Conservation (phyloP, 2,888 invertebrate genomes). For the Carcina quercana region DNA sequence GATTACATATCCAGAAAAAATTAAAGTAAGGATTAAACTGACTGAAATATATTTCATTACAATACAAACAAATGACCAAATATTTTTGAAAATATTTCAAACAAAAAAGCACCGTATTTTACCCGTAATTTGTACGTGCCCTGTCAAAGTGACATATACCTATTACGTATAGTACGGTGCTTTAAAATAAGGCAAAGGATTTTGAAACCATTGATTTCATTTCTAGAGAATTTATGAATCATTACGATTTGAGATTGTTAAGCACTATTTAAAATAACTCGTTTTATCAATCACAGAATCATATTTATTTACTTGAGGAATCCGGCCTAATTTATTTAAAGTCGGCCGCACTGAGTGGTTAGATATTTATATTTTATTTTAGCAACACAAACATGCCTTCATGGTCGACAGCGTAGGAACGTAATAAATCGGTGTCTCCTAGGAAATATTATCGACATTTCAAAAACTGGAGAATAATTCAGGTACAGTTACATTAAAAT, state of each 20-base stretch:
- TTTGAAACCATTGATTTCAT: no score
- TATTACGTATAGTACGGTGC: no score
- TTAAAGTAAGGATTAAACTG: conserved; percentile 74
- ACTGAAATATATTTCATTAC: conserved; percentile 73
- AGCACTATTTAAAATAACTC: conserved; percentile 6
- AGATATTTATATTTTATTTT: conserved; percentile 10
- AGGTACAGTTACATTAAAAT: conserved; percentile 6
- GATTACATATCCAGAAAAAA: conserved; percentile 80
- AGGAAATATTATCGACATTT: conserved; percentile 69
- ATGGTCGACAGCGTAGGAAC: conserved; percentile 50
- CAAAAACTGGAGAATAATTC: conserved; percentile 31
- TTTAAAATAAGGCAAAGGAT: no score
- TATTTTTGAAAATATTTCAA: no score
- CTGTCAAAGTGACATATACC: no score
- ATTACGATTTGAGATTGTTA: no score
- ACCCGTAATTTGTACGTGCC: neutral
- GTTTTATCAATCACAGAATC: no score
- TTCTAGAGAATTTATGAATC: no score
- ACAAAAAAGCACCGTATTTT: neutral
- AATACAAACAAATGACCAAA: no score
- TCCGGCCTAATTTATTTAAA: no score
- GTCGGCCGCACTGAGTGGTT: no score
- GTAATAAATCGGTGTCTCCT: conserved; percentile 70
- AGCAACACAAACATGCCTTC: conserved; percentile 31
- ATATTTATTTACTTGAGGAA: no score